Evolutionary conservation across 2,113 vertebrate genomes (phyloP).

Genomic region (Alosa alosa): DNA sequence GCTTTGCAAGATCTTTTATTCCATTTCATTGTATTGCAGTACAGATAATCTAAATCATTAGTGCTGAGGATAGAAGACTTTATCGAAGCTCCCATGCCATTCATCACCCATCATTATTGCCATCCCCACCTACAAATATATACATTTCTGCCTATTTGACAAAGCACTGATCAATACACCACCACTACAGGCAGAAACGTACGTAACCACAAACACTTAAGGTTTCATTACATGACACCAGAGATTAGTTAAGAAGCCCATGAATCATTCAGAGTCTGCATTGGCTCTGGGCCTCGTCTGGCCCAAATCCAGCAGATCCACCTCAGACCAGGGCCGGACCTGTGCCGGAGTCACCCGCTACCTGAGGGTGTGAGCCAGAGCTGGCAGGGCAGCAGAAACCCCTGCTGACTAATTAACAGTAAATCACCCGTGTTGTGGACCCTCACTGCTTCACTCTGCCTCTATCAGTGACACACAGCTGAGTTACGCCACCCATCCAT

Average conservation of each 20-base stretch:
- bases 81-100: background rate
- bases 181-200: background rate
- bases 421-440: background rate
- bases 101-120: background rate
- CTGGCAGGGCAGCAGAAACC: too few species aligned
- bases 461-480: background rate
- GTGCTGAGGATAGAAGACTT: background rate
- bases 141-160: background rate
- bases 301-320: background rate
- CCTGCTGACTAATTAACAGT: background rate
- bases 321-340: background rate
- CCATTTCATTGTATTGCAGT: too few species aligned
- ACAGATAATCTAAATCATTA: background rate
- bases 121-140: background rate
- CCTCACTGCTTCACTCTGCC: background rate
- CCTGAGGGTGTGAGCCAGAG: background rate
- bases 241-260: background rate
- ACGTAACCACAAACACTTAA: background rate
- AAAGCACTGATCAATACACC: background rate
- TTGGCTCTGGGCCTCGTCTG: background rate
- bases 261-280: background rate
- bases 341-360: background rate
- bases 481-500: background rate
- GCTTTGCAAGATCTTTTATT: background rate
- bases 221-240: background rate